Base-by-base conservation (phyloP, 1,140 invertebrate species). In the Matsumurasca onukii region DNA sequence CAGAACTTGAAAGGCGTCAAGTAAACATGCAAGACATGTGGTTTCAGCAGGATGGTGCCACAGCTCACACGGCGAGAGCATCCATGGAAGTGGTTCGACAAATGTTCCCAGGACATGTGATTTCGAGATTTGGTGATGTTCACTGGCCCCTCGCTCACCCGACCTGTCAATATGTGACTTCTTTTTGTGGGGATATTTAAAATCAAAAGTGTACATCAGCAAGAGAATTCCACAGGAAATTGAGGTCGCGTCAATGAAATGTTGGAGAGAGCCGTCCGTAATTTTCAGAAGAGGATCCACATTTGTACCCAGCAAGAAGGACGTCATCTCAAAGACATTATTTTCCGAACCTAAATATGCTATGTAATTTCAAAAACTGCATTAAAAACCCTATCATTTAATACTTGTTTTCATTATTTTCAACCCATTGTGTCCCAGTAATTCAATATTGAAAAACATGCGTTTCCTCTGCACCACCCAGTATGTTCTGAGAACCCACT, bases 111-210 rank as follows among this genome's bases (percentile, higher is more conserved):
- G 20, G 9, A 52, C 49, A 52, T 52, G 13, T 52, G 5, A 52
- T 52, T 52, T 52, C 20, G 66, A 72, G 70, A 64, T 74, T 73
- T 72, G 71, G 71, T 27, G 12, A 71, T 67, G 63, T 70, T 52
- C 2, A 39, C 31, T 70, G 65, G 27, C 68, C 62, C 72, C 72
- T 66, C 71, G 74, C 24, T 75, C 71, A 45, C 75, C 76, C 27
- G 75, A 80, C 68, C 52, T 80, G 39, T 74, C 73, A 25, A 61
- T 70, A 34, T 59, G 73, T 59, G 77, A 80, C 70, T 78, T 78
- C 66, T 78, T 76, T 68, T 70, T 77, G 45, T 75, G 72, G 73
- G 74, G 67, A 31, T 73, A 73, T 69, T 69, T 75, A 70, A 74
- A 75, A 71, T 45, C 59, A 22, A 73, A 70, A 72, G 72, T 72